A percentile compares a stretch with the other conserved stretches of the same genome.
Evolutionary conservation across 2,797 vertebrate species (phyloP).

Genomic region (Momotus momota): DNA sequence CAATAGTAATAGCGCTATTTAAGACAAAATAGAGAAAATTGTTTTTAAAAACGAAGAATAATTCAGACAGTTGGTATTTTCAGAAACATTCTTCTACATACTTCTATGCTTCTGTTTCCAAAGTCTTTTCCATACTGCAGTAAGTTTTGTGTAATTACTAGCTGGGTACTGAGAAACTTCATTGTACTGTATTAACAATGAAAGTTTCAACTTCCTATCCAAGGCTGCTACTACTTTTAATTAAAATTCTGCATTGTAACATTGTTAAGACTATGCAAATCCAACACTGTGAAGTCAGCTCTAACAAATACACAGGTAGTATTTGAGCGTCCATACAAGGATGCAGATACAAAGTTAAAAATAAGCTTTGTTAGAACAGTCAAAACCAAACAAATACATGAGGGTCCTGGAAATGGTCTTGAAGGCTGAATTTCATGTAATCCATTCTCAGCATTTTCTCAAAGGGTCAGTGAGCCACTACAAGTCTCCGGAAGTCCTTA

Average conservation of each 20-base stretch:
- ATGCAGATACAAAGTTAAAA: background rate
- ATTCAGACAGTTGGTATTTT: background rate
- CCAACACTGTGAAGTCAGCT: background rate
- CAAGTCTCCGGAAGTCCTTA: background rate
- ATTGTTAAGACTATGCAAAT: background rate
- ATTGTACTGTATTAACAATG: background rate
- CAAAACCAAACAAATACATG: background rate
- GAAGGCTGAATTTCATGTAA: background rate
- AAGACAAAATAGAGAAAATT: background rate
- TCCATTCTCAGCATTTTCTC: background rate
- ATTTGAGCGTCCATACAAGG: background rate
- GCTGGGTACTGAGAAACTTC: background rate
- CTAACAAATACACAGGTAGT: background rate
- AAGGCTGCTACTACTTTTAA: slow-evolving; percentile 1
- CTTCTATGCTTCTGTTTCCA: background rate
- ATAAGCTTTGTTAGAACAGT: background rate
- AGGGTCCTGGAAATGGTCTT: background rate
- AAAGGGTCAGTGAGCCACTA: background rate
- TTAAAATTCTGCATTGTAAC: background rate
- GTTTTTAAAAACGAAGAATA: background rate
- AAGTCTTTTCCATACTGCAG: background rate
- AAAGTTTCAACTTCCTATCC: slow-evolving; percentile 15
- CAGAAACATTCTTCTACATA: background rate
- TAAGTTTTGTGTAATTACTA: background rate
- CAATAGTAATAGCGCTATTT: background rate